Conservation (phyloP, 2,113 vertebrate genomes). For the Sigmodon hispidus region DNA sequence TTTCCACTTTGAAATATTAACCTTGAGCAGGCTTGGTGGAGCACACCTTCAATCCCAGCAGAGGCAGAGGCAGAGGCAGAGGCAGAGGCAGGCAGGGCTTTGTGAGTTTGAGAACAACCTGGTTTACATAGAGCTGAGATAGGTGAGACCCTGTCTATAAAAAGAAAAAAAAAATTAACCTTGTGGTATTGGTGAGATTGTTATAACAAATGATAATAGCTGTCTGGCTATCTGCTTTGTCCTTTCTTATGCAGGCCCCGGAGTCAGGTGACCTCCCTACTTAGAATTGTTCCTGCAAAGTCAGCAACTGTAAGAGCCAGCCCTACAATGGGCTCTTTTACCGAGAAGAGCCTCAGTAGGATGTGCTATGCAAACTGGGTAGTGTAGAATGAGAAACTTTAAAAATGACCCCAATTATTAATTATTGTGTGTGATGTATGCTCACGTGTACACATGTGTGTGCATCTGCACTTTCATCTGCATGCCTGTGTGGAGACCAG, state of each 20-base stretch:
- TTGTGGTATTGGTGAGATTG: neutral
- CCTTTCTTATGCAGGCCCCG: fast-evolving
- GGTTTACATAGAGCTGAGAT: neutral
- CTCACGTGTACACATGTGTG: neutral
- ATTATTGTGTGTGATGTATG: neutral
- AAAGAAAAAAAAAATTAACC: neutral
- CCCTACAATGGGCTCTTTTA: neutral
- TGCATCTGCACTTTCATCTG: neutral
- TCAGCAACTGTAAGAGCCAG: neutral
- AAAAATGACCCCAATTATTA: neutral
- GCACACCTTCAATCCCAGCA: neutral
- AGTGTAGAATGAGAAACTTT: neutral
- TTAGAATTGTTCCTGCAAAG: neutral
- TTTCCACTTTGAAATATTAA: neutral
- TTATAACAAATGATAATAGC: fast-evolving
- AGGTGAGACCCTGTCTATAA: neutral
- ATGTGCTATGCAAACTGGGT: neutral
- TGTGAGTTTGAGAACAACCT: neutral
- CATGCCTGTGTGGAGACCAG: neutral
- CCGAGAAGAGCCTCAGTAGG: neutral
- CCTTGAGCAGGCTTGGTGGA: too few species aligned
- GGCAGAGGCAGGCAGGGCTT: neutral
- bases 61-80: neutral
- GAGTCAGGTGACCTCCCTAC: neutral
- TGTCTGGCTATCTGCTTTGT: neutral